These are phyloP conservation scores for Microtus oregoni DNA, from an alignment of 2,113 vertebrate species.

Conservation along the genomic window DNA sequence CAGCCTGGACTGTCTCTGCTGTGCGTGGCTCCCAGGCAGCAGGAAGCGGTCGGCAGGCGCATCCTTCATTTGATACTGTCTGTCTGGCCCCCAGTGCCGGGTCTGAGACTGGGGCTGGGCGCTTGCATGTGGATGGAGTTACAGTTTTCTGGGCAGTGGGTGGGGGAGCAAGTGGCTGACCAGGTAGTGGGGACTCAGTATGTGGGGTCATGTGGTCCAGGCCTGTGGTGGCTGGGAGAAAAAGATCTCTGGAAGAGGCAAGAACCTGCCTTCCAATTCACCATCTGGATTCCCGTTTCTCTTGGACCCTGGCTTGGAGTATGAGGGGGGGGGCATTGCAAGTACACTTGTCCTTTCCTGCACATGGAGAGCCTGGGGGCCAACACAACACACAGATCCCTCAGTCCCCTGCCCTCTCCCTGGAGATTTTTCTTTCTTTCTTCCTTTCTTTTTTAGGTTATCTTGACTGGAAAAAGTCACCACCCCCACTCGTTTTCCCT, in stretches of 20 bases:
- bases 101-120: not conserved
- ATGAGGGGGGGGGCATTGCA: rapidly evolving
- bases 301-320: rapidly evolving
- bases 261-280: not conserved
- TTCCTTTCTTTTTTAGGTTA: slow-evolving; percentile 60
- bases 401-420: not conserved
- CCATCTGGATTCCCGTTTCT: not conserved
- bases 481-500: slow-evolving; percentile 47
- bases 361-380: not conserved
- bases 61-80: not conserved
- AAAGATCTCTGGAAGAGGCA: not conserved
- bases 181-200: not conserved
- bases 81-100: not conserved
- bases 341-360: not conserved
- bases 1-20: not conserved
- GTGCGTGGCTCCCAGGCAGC: not conserved
- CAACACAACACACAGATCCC: not conserved
- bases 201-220: no score
- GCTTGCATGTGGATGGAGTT: not conserved
- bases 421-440: not conserved
- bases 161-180: not conserved
- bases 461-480: slow-evolving; percentile 43
- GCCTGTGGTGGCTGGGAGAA: not conserved
- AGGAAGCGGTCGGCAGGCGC: not conserved
- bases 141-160: not conserved